Evolutionary conservation across 1,140 invertebrate genomes (phyloP), one percentile per base, ranked within the genome.

Genomic region (Rhopalosiphum maidis): DNA sequence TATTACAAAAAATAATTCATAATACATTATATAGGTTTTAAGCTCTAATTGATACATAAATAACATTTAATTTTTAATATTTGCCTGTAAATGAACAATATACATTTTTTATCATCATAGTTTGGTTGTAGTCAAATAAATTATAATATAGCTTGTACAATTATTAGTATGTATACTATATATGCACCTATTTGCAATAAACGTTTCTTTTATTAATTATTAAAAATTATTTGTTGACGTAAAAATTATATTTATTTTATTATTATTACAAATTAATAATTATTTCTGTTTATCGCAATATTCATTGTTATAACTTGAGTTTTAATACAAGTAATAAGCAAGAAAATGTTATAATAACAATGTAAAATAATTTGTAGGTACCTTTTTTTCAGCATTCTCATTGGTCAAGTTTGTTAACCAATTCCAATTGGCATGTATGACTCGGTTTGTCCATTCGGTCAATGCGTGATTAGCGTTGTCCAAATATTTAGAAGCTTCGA

Each of bases 351-450:
- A n/a, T 18, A n/a, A 15, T n/a, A 68, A 5, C n/a, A 41, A 41
- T 41, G 41, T 41, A 2, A 41, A 41, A 30, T 30, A 60, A 3
- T 30, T 95, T 41, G 5, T n/a, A 95, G 1, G 95, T 94, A 96
- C 94, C 95, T 96, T 96, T 82, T 95, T 95, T 55, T 96, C 96
- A 22, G 97, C 96, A 95, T 97, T 97, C 77, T 96, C 96, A 93
- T 97, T 96, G 2, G 97, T 98, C 30, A 98, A 96, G 94, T 98
- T 97, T 0, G 97, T 97, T 2, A 96, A 96, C 94, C 97, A 98
- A 18, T 95, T 96, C 97, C 97, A 98, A 55, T 96, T 95, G 0
- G 96, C 96, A 1, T 96, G 94, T 2, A 95, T 95, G 1, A 95
- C 95, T 23, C 95, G 95, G 94, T 97, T 96, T 93, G 95, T 96